These are phyloP conservation scores for Smutsia temminckii DNA, from an alignment of 2,797 vertebrate genomes.

Conservation along the genomic window DNA sequence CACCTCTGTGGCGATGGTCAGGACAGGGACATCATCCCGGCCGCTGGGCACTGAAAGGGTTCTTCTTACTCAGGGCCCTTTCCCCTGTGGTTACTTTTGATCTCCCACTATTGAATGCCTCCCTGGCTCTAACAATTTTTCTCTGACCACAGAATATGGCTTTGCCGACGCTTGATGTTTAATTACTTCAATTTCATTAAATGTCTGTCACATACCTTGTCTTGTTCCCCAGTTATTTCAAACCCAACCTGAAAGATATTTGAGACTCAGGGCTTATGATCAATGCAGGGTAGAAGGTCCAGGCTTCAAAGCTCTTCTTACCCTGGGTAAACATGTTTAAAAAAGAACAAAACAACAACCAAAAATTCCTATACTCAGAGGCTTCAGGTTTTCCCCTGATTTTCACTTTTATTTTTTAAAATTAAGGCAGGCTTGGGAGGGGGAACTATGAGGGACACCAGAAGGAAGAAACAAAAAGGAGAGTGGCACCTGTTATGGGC, in stretches of 20 bases:
- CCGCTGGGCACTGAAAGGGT: neutral
- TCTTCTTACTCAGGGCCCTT: neutral
- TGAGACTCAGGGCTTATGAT: neutral
- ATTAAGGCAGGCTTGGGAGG: neutral
- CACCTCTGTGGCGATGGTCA: neutral
- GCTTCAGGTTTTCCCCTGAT: neutral
- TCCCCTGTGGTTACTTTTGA: neutral
- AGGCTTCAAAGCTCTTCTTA: neutral
- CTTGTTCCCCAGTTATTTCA: neutral
- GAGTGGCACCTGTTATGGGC: neutral
- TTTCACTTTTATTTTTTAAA: neutral
- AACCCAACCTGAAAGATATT: neutral
- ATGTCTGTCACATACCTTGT: neutral
- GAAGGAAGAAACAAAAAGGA: neutral
- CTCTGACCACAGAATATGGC: neutral
- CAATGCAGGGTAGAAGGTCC: neutral
- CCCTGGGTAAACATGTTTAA: neutral
- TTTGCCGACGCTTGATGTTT: neutral
- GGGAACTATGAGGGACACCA: rapidly evolving
- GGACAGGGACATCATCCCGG: too few species aligned
- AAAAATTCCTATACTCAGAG: neutral
- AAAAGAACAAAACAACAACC: neutral
- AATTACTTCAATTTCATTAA: neutral
- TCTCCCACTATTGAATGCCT: rapidly evolving
- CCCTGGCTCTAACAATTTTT: neutral